Evolutionary conservation across 1,140 invertebrate genomes (phyloP), one percentile per base, ranked within the genome.

Genomic region (Plectrocnemia conspersa): DNA sequence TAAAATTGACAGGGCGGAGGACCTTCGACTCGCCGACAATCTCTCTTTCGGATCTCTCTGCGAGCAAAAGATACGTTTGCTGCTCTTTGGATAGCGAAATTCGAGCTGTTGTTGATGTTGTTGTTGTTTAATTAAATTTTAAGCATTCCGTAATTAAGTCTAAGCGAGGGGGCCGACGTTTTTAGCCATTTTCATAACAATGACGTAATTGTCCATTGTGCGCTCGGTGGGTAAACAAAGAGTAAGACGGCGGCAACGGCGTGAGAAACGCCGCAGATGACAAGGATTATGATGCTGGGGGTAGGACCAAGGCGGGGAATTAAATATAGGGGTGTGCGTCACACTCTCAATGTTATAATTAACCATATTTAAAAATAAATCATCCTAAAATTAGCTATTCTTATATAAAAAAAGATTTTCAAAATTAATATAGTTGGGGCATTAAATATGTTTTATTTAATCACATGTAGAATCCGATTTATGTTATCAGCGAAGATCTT

Each of bases 101-200:
- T 35, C 32, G 11, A 11, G 16, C 3, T 11, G 3, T 35, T 11
- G 40, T 11, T 35, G n/a, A 15, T 35, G 32, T 11, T 45, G 42
- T 45, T 45, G 42, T 45, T 45, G 42, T 45, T 45, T 45, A 45
- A 45, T 45, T 45, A 45, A 45, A 45, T 45, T 45, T 45, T 45
- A 45, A 45, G 42, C 29, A 45, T 45, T 45, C 42, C 42, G 18
- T 45, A 45, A 45, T 45, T 45, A 45, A 45, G 42, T 45, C 19
- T 23, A 15, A n/a, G 27, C 27, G 27, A n/a, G 27, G 27, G 27
- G 27, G 42, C 29, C 42, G 42, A 45, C 29, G 42, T 45, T 45
- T 45, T 45, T 45, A 45, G 42, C 29, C 29, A 45, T 45, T 45
- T 45, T 45, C 42, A 45, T 45, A 45, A 45, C 42, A 45, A 45